phyloP scores from a whole-genome alignment of 1,140 invertebrate species.

The Bombus balteatus region DNA sequence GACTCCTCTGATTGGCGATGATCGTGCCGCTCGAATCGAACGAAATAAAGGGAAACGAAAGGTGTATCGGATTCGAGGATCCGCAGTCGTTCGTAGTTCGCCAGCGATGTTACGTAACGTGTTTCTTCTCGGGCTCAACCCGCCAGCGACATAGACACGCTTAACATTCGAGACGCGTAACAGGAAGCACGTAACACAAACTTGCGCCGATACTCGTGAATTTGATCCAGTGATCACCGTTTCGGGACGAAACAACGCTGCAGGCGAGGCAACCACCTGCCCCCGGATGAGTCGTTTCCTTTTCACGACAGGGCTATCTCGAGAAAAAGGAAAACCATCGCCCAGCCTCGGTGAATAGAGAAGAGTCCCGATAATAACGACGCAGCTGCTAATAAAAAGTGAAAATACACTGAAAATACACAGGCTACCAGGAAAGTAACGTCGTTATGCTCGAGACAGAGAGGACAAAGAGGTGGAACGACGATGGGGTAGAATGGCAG shows the following conservation, averaged over 20 bases:
- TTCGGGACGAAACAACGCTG: neutral
- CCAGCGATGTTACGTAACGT: neutral
- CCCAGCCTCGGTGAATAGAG: neutral
- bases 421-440: conserved; percentile 3
- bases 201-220: conserved; percentile 25
- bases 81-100: neutral
- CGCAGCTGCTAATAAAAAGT: conserved; percentile 35
- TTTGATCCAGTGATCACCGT: conserved; percentile 16
- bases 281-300: neutral
- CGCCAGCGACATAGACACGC: too few species aligned
- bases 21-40: conserved; percentile 14
- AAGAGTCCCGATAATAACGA: conserved; percentile 40
- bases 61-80: neutral
- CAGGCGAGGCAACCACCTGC: neutral
- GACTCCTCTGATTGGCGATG: neutral
- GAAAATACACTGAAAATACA: conserved; percentile 28
- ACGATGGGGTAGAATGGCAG: neutral
- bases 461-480: too few species aligned
- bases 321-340: neutral
- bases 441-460: conserved; percentile 3
- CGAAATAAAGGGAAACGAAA: neutral
- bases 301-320: too few species aligned
- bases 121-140: neutral
- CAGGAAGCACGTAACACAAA: conserved; percentile 18
- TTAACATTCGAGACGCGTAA: conserved; percentile 15